phyloP scores from a whole-genome alignment of 1,140 invertebrate species.

The Pogonomyrmex barbatus region DNA sequence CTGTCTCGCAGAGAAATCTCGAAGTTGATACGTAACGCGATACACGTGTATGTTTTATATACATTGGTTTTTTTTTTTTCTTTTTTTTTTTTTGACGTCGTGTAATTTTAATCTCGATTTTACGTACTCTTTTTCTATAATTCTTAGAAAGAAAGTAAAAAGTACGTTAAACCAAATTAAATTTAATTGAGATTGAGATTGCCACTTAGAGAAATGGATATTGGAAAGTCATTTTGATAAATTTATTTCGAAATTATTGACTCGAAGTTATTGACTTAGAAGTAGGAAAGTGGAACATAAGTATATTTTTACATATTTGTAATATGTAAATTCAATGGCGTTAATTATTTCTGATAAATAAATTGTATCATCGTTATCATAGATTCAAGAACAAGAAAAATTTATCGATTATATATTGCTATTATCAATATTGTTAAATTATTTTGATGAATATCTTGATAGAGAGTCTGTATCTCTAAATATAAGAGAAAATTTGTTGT shows the following conservation, averaged over 20 bases:
- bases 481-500: conserved; percentile 1
- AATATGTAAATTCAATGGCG: neutral
- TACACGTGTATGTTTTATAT: too few species aligned
- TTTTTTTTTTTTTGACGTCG: too few species aligned
- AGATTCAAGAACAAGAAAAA: neutral
- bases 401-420: neutral
- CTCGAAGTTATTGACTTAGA: neutral
- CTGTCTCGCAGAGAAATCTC: neutral
- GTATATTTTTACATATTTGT: neutral
- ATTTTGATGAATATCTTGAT: neutral
- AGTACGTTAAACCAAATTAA: too few species aligned
- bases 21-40: neutral
- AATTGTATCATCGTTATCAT: neutral
- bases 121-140: too few species aligned
- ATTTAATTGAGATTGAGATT: too few species aligned
- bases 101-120: too few species aligned
- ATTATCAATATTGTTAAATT: neutral
- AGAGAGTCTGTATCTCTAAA: neutral
- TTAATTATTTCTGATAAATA: neutral
- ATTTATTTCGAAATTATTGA: neutral
- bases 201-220: too few species aligned
- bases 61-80: too few species aligned
- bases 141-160: too few species aligned
- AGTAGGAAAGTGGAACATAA: neutral
- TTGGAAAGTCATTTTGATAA: neutral